Evolutionary conservation across 2,888 invertebrate species (phyloP).

Genomic region (Trichogramma dendrolimi): DNA sequence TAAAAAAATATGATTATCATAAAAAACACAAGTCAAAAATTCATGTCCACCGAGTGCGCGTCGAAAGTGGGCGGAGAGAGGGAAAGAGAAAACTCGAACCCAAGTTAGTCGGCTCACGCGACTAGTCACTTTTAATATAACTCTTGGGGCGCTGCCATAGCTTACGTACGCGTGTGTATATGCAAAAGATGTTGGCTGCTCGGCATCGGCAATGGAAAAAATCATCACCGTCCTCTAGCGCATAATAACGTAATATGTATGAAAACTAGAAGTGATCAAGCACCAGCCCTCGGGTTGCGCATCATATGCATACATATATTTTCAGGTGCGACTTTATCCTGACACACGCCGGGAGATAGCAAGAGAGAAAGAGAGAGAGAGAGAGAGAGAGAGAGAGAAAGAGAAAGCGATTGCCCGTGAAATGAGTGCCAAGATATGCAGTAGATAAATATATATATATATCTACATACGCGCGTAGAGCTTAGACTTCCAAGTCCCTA

Average conservation of each 20-base stretch:
- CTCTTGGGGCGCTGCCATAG: no score
- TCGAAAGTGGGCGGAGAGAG: not conserved
- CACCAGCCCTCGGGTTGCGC: not conserved
- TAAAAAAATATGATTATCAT: no score
- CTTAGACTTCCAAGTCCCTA: no score
- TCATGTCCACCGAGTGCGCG: not conserved
- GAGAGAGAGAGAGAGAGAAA: conserved; percentile 7
- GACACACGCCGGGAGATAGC: not conserved
- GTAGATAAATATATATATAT: conserved; percentile 10
- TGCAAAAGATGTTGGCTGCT: no score
- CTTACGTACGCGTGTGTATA: no score
- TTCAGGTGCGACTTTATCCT: not conserved
- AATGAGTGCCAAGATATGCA: conserved; percentile 13
- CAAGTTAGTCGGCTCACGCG: no score
- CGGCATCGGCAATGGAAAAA: not conserved
- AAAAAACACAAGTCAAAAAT: no score
- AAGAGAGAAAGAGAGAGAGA: conserved; percentile 13
- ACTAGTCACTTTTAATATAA: no score
- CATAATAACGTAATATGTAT: conserved; percentile 21
- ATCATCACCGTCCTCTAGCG: not conserved
- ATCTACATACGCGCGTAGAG: conserved; percentile 7
- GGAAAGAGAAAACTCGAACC: not conserved
- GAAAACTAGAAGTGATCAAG: conserved; percentile 19
- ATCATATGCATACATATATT: not conserved
- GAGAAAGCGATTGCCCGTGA: conserved; percentile 26